Conservation (phyloP, 2,888 invertebrate genomes). For the Dryomyza anilis region DNA sequence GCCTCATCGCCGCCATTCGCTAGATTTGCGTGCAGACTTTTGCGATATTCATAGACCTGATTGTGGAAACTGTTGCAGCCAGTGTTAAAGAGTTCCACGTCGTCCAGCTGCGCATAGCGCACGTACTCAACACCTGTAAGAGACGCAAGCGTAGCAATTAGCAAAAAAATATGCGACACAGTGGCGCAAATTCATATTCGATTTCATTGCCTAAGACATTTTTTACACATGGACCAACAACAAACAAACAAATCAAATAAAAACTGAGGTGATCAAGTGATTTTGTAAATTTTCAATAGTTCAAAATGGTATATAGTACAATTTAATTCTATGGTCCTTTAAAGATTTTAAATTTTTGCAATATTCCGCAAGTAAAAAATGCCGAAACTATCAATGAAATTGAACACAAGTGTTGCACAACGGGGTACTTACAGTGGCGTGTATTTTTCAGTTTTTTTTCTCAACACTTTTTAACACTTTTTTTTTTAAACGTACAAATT, state of each 20-base stretch:
- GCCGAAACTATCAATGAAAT: constrained; percentile 45
- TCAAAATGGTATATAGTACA: not conserved
- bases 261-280: no score
- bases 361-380: constrained; percentile 27
- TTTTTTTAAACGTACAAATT: constrained; percentile 27
- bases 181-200: constrained; percentile 38
- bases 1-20: constrained; percentile 44
- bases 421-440: constrained; percentile 40
- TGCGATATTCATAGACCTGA: constrained; percentile 55
- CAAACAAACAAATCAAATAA: constrained; percentile 26
- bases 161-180: constrained; percentile 19
- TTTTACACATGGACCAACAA: constrained; percentile 56
- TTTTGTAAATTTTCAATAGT: not conserved
- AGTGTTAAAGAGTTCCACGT: constrained; percentile 53
- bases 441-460: constrained; percentile 26
- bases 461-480: constrained; percentile 25
- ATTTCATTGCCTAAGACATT: constrained; percentile 59
- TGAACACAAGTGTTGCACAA: constrained; percentile 37
- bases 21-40: constrained; percentile 52
- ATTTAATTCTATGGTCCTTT: constrained; percentile 37
- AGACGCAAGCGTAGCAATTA: not conserved
- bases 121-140: constrained; percentile 56
- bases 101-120: constrained; percentile 54
- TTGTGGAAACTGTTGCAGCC: constrained; percentile 54
- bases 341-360: constrained; percentile 8